Conservation (phyloP, 30 jellyfish, hydroid and myxozoan genomes). For the Turritopsis dohrnii region DNA sequence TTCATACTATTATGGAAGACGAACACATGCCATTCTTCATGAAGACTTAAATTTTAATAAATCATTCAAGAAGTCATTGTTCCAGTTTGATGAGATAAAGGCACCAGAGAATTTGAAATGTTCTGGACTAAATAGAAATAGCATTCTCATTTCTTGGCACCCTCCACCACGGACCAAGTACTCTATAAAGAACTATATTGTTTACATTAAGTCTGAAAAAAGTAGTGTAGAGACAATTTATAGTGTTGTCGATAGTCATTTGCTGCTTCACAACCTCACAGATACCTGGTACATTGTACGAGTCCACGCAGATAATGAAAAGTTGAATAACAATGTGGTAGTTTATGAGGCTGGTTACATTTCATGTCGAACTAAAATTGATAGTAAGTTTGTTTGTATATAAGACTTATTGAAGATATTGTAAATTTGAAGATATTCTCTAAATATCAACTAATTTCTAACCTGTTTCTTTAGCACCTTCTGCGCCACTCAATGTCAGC, state of each 20-base stretch:
- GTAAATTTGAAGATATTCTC: too few species aligned
- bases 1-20: not conserved
- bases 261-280: not conserved
- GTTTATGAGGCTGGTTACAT: not conserved
- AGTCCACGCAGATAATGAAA: not conserved
- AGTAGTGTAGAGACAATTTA: not conserved
- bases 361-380: slow-evolving; percentile 3
- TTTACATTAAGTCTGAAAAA: not conserved
- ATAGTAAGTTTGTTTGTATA: not conserved
- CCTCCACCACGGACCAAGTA: not conserved
- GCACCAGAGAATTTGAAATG: not conserved
- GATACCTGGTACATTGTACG: slow-evolving; percentile 7
- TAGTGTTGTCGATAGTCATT: not conserved
- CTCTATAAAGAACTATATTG: not conserved
- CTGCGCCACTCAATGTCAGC: not conserved
- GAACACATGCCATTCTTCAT: not conserved
- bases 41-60: not conserved
- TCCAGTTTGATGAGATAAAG: not conserved
- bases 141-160: not conserved
- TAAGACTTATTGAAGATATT: not conserved
- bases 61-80: not conserved
- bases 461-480: not conserved
- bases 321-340: not conserved
- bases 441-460: too few species aligned
- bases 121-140: not conserved